Evolutionary conservation across 2,113 vertebrate genomes (phyloP), one percentile per base, ranked within the genome.

Genomic region (Lepus americanus): DNA sequence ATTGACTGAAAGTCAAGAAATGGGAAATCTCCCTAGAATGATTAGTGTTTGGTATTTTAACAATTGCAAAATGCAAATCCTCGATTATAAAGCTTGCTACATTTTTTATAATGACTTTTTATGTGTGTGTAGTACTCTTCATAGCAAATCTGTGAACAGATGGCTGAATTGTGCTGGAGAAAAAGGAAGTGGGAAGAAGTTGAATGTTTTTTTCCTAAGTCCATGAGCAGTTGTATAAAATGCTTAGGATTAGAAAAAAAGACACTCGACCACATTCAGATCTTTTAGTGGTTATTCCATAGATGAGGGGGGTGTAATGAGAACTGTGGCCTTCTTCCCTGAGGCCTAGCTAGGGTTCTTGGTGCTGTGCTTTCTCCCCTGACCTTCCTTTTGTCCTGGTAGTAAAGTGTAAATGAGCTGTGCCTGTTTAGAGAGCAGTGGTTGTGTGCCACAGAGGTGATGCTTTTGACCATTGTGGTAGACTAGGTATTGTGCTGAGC

Each of bases 21-120:
- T 53, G 83, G 25, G 27, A 86, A 63, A 27, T 85, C 59, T 66
- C 0, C 93, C 92, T 88, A 63, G 88, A 66, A 11, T 53, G 36
- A 86, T 88, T 86, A 49, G 9, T 88, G 10, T 72, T 91, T 87
- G 64, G 12, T 94, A 63, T 73, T 89, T 76, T 88, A 88, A 55
- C 55, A 74, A 29, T 74, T 81, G 74, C 23, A 92, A 83, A 89
- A 90, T 81, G 12, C 13, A 93, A 36, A 61, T 49, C 70, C 87
- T 85, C 61, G 53, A 53, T 64, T n/a, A 20, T 78, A 14, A 59
- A 67, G 69, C 33, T 33, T 89, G 51, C 70, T 14, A 82, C 63
- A 73, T 74, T 74, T 69, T 51, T 67, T 64, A 31, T 67, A 5
- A 67, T 73, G 88, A 76, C 20, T 27, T 78, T 91, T 67, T 55